phyloP scores from a whole-genome alignment of 1,140 invertebrate genomes.

The Rhyacophila brunnea region DNA sequence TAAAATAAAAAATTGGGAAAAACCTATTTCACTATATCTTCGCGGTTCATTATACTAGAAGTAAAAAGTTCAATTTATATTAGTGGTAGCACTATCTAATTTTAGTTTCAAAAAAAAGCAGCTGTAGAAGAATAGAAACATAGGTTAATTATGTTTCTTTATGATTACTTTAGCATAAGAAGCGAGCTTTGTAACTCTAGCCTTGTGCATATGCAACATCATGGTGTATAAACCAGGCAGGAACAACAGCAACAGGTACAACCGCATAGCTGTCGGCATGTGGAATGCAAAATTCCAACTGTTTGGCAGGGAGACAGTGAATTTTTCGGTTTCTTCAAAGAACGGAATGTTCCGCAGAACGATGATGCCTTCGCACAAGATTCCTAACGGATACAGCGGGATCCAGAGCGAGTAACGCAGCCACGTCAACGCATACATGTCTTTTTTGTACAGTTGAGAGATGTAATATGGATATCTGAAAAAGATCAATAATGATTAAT shows the following conservation, averaged over 20 bases:
- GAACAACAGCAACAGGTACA: slow-evolving; percentile 75
- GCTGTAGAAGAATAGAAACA: too few species aligned
- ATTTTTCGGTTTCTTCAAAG: slow-evolving; percentile 81
- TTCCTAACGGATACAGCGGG: slow-evolving; percentile 85
- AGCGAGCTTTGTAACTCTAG: slow-evolving; percentile 61
- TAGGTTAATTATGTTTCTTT: slow-evolving; percentile 10
- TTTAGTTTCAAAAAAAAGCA: too few species aligned
- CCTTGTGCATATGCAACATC: slow-evolving; percentile 78
- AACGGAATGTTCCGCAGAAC: slow-evolving; percentile 82
- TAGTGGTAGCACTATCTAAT: too few species aligned
- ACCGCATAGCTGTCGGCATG: slow-evolving; percentile 74
- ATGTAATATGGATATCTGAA: slow-evolving; percentile 90
- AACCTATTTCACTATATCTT: too few species aligned
- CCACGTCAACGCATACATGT: slow-evolving; percentile 84
- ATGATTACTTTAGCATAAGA: slow-evolving; percentile 24
- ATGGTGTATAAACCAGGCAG: slow-evolving; percentile 73
- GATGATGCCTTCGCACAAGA: slow-evolving; percentile 82
- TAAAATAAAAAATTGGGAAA: too few species aligned
- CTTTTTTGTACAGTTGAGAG: slow-evolving; percentile 70
- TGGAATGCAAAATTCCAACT: slow-evolving; percentile 83
- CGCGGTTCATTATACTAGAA: too few species aligned
- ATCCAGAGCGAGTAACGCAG: slow-evolving; percentile 92
- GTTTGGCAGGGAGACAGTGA: slow-evolving; percentile 79
- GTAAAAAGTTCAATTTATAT: too few species aligned
- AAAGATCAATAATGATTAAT: slow-evolving; percentile 37